Base-by-base conservation (phyloP, 2,888 invertebrate genomes). In the Apamea anceps region DNA sequence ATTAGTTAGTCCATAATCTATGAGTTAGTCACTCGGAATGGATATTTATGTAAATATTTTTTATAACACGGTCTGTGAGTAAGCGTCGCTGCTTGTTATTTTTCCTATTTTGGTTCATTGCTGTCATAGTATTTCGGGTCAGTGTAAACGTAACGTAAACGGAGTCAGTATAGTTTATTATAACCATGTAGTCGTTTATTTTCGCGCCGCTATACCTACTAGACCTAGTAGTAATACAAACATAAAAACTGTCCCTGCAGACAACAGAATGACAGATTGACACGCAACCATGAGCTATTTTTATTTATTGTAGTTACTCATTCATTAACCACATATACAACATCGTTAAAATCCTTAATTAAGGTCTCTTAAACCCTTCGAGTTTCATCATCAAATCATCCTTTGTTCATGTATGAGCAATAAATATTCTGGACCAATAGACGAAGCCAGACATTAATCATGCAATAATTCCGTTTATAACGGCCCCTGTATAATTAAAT, bases 201-300 rank as follows among this genome's bases (percentile, higher is more conserved):
- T 75, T 74, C 28, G n/a, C 42, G 48, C 25, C 60, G 18, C 28
- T 54, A n/a, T n/a, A 72, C 25, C 13, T 32, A 60, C 15, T 82
- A 18, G 42, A 66, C 18, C 6, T 70, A 42, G 21, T 45, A 25
- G 1, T 32, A 63, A 62, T 57, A 57, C 54, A 28, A 21, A 82
- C 28, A 63, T 51, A 28, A 72, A 81, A 78, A 78, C 42, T 51
- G 32, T 51, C 66, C 28, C 62, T 25, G 6, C 8, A 57, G 32
- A 51, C 70, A 66, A 42, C 37, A 51, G 3, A 66, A 85, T 54
- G 42, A 70, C 62, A 75, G 62, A 73, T 68, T 78, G 75, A 62
- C 74, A 72, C 86, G 76, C 68, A 83, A 74, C 74, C 79, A 81
- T 68, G 77, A 74, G 51, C 75, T 68, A 79, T 73, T 85, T 81